Base-by-base conservation (phyloP, 2,797 vertebrate species). In the Xenops minutus region DNA sequence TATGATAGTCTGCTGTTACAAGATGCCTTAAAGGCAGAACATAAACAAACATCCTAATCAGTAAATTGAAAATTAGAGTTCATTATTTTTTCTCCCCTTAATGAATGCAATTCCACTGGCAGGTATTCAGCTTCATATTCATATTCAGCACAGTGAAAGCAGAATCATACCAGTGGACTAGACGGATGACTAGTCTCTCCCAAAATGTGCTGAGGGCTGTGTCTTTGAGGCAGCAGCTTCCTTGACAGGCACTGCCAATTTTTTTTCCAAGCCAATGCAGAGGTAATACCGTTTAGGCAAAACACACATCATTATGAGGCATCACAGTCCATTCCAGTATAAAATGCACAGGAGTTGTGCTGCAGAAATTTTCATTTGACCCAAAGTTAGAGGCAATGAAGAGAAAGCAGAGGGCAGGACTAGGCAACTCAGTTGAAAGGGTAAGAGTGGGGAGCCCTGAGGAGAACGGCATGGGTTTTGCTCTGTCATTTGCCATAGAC, bases 21-120 rank as follows among this genome's bases (percentile, higher is more conserved):
- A 84, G 48, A 86, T 81, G 77, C 59, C 83, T 94, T 88, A 85
- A 92, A 92, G 84, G 74, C 80, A 95, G 71, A 95, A 82, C 52
- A 73, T 92, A 95, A 95, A 81, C 56, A 93, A 95, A 92, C 36
- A 73, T 90, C 52, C 59, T 78, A 92, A 95, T 84, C 18, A 5
- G 80, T 86, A 92, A 94, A 95, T 76, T 93, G 74, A 94, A 96
- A 94, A 94, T 95, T 90, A 92, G 32, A 86, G 48, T 75, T 83
- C 6, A 32, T 67, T 76, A 67, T 83, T 69, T 67, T 14, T 12
- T 7, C 7, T 3, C 19, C 3, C 9, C 41, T 30, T 44, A 94
- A 71, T 75, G 66, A 75, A 68, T 88, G 49, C 24, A 68, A 21
- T 92, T 93, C 44, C 66, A 81, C 61, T 81, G 46, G 22, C 77